phyloP scores from a whole-genome alignment of 2,113 vertebrate species.

The Eulemur macaco region DNA sequence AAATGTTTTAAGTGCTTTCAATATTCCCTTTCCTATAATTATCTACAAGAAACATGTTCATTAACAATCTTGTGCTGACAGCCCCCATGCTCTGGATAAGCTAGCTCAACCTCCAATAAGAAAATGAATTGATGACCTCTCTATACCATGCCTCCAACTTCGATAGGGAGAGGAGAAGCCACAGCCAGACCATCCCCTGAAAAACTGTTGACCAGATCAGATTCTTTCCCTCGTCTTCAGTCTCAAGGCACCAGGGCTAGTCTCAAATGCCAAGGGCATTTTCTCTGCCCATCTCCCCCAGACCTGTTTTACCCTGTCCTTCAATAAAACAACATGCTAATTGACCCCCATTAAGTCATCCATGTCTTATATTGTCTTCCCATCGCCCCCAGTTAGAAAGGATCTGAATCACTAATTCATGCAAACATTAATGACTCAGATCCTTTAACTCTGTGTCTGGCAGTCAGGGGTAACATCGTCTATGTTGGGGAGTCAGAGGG shows the following conservation, averaged over 20 bases:
- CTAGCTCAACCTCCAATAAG: slow-evolving; percentile 60
- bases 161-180: neutral
- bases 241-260: neutral
- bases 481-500: neutral
- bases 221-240: neutral
- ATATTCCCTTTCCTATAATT: slow-evolving; percentile 88
- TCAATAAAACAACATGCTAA: neutral
- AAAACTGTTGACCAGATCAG: neutral
- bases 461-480: neutral
- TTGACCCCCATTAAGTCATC: neutral
- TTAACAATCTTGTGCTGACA: slow-evolving; percentile 80
- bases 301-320: neutral
- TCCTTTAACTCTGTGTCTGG: neutral
- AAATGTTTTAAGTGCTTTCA: slow-evolving; percentile 89
- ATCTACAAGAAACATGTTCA: slow-evolving; percentile 86
- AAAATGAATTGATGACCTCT: slow-evolving; percentile 63
- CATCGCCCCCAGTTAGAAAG: slow-evolving; percentile 31
- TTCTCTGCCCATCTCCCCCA: neutral
- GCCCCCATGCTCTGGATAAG: slow-evolving; percentile 72
- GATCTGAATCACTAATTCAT: slow-evolving; percentile 41
- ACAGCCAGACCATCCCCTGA: neutral
- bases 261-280: neutral
- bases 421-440: neutral
- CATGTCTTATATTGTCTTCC: slow-evolving; percentile 4
- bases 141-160: neutral